These are phyloP conservation scores for Larimichthys polyactis DNA, from an alignment of 2,113 vertebrate species.

Conservation along the genomic window DNA sequence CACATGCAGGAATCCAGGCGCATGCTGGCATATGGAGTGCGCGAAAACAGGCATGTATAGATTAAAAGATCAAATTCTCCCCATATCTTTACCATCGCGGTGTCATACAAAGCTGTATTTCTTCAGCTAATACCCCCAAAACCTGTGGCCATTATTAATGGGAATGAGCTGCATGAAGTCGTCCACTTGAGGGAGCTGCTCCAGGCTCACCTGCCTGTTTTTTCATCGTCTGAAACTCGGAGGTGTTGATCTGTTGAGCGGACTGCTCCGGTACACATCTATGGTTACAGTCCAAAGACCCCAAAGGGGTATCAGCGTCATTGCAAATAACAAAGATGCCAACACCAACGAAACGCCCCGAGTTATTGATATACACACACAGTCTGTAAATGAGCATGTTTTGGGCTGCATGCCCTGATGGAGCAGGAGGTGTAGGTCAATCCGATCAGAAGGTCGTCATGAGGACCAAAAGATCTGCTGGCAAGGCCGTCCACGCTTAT, in stretches of 20 bases:
- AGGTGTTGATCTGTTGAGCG: neutral
- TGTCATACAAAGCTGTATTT: neutral
- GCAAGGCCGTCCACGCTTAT: no score
- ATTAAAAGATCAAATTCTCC: slow-evolving; percentile 47
- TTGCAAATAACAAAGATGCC: slow-evolving; percentile 12
- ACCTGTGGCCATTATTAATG: neutral
- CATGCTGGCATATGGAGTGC: slow-evolving; percentile 52
- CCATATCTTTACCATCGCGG: neutral
- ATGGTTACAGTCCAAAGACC: slow-evolving; percentile 5
- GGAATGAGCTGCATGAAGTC: neutral
- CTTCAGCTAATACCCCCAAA: neutral
- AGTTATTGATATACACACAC: neutral
- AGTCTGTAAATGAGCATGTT: no score
- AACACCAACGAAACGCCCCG: neutral
- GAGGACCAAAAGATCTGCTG: no score
- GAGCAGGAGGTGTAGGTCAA: no score
- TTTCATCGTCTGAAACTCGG: neutral
- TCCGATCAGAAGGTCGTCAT: no score
- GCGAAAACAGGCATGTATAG: slow-evolving; percentile 18
- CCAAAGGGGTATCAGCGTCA: neutral
- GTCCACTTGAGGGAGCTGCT: neutral
- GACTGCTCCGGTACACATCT: neutral
- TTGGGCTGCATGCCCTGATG: no score
- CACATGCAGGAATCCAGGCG: slow-evolving; percentile 52
- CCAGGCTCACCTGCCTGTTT: neutral